Conservation (phyloP, 1,140 invertebrate species). For the Glossosoma conforme region DNA sequence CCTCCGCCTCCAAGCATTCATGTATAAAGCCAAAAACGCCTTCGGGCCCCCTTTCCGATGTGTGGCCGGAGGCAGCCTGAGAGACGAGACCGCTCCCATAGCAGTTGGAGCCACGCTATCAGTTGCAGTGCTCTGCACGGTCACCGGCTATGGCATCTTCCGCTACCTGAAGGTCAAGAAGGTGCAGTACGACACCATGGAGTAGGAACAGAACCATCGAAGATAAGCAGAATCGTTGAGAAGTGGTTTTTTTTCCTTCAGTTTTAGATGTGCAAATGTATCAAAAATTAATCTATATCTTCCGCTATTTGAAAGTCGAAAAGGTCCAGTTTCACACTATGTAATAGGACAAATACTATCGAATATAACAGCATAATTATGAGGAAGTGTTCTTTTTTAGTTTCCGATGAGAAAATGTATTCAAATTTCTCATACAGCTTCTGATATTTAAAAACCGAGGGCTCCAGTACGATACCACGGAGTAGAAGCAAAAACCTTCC, state of each 20-base stretch:
- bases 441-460: too few species aligned
- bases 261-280: not conserved
- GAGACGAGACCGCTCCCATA: conserved; percentile 82
- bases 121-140: conserved; percentile 69
- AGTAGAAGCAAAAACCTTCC: too few species aligned
- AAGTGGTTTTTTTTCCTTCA: not conserved
- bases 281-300: too few species aligned
- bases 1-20: conserved; percentile 55
- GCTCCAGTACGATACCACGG: too few species aligned
- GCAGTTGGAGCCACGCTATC: conserved; percentile 84
- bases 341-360: not conserved
- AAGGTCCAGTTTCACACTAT: not conserved
- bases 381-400: not conserved
- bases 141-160: conserved; percentile 81
- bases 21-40: conserved; percentile 54
- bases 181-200: conserved; percentile 89
- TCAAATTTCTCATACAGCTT: too few species aligned
- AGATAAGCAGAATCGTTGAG: not conserved
- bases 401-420: too few species aligned
- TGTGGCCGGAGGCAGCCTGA: conserved; percentile 43
- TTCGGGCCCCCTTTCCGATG: conserved; percentile 55
- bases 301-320: not conserved
- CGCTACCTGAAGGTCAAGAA: conserved; percentile 86
- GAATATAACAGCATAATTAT: not conserved
- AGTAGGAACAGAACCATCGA: conserved; percentile 50